Base-by-base conservation (phyloP, 2,113 vertebrate species). In the Arizona elegans region DNA sequence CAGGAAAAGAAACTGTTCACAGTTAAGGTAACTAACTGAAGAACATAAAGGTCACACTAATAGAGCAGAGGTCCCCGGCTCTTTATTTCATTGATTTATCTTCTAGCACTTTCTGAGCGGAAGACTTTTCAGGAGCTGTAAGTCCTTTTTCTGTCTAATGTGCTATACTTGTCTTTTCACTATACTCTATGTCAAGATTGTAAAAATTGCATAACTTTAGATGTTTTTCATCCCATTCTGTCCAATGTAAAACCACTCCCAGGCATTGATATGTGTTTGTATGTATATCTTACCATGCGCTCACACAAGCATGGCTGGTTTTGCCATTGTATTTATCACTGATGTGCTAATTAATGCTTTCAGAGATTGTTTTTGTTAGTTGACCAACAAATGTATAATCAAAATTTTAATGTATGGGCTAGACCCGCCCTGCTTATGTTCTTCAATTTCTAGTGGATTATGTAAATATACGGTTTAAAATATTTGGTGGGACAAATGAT, bases 371-470 rank as follows among this genome's bases (percentile, higher is more conserved):
- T 65, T 58, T 92, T 92, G 56, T 94, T 62, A 93, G 89, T 87
- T 93, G 86, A 88, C 87, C 90, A 91, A 89, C 86, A 91, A 91
- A 91, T 93, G 53, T 91, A 93, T 81, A 91, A 93, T 91, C 86
- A 91, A 91, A 89, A 89, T 38, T 91, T 91, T 85, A 89, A 90
- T 87, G 85, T 70, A 87, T 62, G 29, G 54, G 24, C 15, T 91
- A 62, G 43, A 81, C 15, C 65, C 43, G 21, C 87, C 56, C 70
- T 55, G 55, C 89, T 92, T 93, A 86, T 33, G 56, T 29, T 91
- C 38, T 50, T 47, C 62, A 59, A 86, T 86, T 89, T 92, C 65
- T 33, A 6, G 70, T 86, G 86, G 47, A 55, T n/a, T 86, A 53
- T 59, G 15, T 65, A 62, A 17, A 75, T 75, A 91, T 43, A 38